Conservation (phyloP, 2,113 vertebrate species). For the Sigmodon hispidus region DNA sequence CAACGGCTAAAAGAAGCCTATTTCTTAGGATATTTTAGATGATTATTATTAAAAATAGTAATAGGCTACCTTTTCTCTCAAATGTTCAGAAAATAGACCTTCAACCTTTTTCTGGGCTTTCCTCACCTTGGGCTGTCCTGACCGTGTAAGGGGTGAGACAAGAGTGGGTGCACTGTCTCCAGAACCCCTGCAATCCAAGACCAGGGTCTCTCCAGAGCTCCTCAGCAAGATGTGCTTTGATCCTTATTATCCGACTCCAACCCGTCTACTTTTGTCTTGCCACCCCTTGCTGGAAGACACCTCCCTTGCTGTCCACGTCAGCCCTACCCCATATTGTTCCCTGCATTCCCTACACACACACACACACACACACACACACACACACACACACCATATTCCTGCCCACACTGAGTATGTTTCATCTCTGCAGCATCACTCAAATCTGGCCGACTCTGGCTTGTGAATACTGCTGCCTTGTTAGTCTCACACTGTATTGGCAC, state of each 20-base stretch:
- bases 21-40: conserved; percentile 19
- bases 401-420: neutral
- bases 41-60: conserved; percentile 44
- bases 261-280: neutral
- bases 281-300: neutral
- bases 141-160: neutral
- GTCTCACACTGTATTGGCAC: neutral
- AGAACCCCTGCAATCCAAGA: neutral
- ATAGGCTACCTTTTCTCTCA: conserved; percentile 48
- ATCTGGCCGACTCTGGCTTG: neutral
- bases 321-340: neutral
- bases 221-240: rapidly evolving
- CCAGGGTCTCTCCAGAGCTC: no score
- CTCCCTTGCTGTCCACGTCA: neutral
- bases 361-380: no score
- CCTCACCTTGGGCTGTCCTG: neutral
- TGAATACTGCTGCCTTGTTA: neutral
- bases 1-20: conserved; percentile 22
- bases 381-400: neutral
- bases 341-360: neutral
- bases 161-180: neutral
- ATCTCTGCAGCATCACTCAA: neutral
- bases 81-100: conserved; percentile 18
- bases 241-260: neutral
- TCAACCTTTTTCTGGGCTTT: neutral